Conservation (phyloP, 2,113 vertebrate genomes). For the Cynopterus brachyotis region DNA sequence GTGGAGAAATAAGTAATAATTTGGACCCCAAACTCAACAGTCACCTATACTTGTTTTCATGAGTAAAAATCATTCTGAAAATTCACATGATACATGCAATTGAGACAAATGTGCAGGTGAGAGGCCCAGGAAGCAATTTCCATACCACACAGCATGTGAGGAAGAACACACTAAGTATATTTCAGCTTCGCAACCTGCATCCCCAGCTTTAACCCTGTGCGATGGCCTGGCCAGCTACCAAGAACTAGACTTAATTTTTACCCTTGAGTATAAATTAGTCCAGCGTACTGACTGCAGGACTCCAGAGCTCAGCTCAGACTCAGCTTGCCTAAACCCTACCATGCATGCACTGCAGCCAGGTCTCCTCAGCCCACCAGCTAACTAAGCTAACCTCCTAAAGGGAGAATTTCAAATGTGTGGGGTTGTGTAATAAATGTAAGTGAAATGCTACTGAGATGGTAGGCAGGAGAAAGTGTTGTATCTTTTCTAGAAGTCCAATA, state of each 20-base stretch:
- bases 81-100: not conserved
- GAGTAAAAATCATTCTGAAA: not conserved
- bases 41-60: not conserved
- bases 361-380: constrained; percentile 44
- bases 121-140: not conserved
- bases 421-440: not conserved
- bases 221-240: constrained; percentile 51
- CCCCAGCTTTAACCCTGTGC: not conserved
- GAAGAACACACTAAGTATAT: not conserved
- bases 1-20: not conserved
- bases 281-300: not conserved
- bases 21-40: not conserved
- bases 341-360: not conserved
- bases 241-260: constrained; percentile 58
- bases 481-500: not conserved
- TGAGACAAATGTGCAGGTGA: not conserved
- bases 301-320: not conserved
- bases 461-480: not conserved
- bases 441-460: constrained; percentile 1
- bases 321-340: not conserved
- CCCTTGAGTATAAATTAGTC: constrained; percentile 75
- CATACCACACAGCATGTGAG: not conserved
- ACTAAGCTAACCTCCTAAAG: constrained; percentile 55
- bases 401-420: not conserved
- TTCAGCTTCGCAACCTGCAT: not conserved